These are phyloP conservation scores for Ectemnius lituratus DNA, from an alignment of 2,888 invertebrate genomes.

Conservation along the genomic window DNA sequence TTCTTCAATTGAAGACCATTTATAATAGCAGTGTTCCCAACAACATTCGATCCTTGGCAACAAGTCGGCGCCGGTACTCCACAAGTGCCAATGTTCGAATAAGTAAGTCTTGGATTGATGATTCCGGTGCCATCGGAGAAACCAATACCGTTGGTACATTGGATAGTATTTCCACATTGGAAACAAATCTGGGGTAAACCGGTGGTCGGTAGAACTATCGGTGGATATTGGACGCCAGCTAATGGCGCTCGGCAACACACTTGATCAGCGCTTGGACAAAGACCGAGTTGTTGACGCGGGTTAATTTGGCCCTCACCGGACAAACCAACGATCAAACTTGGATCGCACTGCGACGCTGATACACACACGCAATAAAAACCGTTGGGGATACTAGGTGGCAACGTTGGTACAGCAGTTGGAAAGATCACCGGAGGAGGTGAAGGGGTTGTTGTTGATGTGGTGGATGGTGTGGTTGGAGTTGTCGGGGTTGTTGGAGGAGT, in stretches of 20 bases:
- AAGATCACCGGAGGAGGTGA: constrained; percentile 47
- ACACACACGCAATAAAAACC: constrained; percentile 65
- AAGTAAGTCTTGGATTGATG: constrained; percentile 65
- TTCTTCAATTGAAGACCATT: constrained; percentile 46
- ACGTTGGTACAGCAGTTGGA: constrained; percentile 43
- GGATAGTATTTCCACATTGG: constrained; percentile 55
- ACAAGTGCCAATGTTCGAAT: constrained; percentile 14
- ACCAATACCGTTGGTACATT: constrained; percentile 52
- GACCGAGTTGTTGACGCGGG: constrained; percentile 56
- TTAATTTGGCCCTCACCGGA: constrained; percentile 65
- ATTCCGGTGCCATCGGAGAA: constrained; percentile 50
- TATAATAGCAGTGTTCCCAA: constrained; percentile 16
- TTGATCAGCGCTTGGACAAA: constrained; percentile 53
- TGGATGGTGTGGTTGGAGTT: constrained; percentile 33
- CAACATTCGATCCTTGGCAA: constrained; percentile 15
- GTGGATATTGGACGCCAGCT: constrained; percentile 18
- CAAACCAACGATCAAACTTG: constrained; percentile 54
- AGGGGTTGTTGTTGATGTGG: constrained; percentile 37
- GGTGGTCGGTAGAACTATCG: constrained; percentile 7
- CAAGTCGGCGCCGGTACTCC: constrained; percentile 16
- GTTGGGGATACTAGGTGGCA: constrained; percentile 16
- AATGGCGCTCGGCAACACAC: constrained; percentile 63
- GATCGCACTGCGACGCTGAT: constrained; percentile 61
- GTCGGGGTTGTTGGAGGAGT: constrained; percentile 43
- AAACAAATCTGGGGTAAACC: constrained; percentile 38